Conservation (phyloP, 2,888 invertebrate species). For the Griposia aprilina region DNA sequence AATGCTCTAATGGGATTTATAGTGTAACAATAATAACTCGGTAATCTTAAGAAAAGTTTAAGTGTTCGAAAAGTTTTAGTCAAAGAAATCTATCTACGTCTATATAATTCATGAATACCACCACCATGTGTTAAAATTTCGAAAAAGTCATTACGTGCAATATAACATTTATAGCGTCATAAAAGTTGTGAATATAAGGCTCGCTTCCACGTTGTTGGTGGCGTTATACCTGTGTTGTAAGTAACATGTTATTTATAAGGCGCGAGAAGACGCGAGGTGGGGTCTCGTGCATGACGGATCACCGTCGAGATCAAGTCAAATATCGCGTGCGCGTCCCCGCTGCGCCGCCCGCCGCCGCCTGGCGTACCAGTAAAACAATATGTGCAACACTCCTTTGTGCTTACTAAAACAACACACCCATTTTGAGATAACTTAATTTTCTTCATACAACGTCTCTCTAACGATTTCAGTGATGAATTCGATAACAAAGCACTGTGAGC, state of each 20-base stretch:
- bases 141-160: conserved; percentile 50
- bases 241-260: conserved; percentile 70
- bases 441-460: background rate
- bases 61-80: conserved; percentile 12
- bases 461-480: conserved; percentile 10
- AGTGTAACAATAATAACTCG: background rate
- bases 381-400: conserved; percentile 28
- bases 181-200: conserved; percentile 61
- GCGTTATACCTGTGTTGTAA: conserved; percentile 56
- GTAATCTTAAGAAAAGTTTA: conserved; percentile 3
- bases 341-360: conserved; percentile 51
- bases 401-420: conserved; percentile 43
- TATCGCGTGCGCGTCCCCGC: conserved; percentile 75
- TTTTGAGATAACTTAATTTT: conserved; percentile 20
- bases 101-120: conserved; percentile 29
- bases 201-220: conserved; percentile 37
- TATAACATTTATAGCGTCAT: conserved; percentile 60
- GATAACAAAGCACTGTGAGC: conserved; percentile 17
- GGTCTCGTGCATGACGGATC: conserved; percentile 80
- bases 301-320: conserved; percentile 82
- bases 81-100: conserved; percentile 2
- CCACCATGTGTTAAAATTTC: conserved; percentile 48
- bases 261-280: conserved; percentile 65
- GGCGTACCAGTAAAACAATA: conserved; percentile 41
- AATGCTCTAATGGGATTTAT: conserved; percentile 23